Evolutionary conservation across 2,113 vertebrate genomes (phyloP).

Genomic region (Dolichotis patagonum): DNA sequence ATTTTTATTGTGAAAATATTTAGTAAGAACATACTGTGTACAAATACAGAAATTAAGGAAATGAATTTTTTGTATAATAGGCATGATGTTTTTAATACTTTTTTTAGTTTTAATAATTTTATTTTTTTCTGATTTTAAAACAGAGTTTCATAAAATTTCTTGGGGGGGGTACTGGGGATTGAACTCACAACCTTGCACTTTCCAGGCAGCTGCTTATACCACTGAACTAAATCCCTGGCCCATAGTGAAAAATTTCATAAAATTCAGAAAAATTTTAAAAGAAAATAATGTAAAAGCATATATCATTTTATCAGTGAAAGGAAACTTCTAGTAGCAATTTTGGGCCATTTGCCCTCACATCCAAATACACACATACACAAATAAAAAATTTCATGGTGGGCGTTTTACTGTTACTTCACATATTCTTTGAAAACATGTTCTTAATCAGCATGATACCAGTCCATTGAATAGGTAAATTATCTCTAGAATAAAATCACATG

Average conservation of each 20-base stretch:
- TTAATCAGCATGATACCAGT: not conserved
- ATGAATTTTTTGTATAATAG: not conserved
- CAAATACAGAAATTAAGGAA: not conserved
- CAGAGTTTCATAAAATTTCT: not conserved
- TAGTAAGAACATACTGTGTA: not conserved
- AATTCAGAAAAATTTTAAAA: not conserved
- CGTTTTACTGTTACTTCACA: not conserved
- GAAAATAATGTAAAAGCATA: not conserved
- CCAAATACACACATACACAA: not conserved
- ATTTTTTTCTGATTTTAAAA: constrained; percentile 26
- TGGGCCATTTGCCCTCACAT: not conserved
- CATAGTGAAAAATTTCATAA: not conserved
- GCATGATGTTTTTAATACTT: not conserved
- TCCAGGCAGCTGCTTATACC: too few species aligned
- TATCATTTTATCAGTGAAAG: not conserved
- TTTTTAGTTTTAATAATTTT: constrained; percentile 17
- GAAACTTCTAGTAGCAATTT: not conserved
- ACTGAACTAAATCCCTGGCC: too few species aligned
- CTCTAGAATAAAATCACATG: not conserved
- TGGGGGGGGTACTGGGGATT: too few species aligned
- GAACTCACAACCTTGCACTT: too few species aligned
- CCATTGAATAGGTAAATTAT: not conserved
- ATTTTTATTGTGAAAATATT: constrained; percentile 34
- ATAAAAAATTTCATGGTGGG: not conserved
- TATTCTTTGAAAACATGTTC: not conserved